Conservation (phyloP, 1,140 invertebrate species). For the Rhopalosiphum padi region DNA sequence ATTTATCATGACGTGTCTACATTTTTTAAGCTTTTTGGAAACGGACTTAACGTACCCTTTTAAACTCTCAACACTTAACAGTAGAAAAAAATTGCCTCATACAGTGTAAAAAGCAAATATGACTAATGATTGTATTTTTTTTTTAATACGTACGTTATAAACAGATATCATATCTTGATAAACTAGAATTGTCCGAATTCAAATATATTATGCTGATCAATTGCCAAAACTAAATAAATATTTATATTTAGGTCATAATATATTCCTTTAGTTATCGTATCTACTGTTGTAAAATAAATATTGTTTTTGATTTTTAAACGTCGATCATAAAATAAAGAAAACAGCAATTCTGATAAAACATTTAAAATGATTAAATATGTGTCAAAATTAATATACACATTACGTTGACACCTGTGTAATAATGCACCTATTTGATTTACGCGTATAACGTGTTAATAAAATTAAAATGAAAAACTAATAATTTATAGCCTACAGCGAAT, state of each 20-base stretch:
- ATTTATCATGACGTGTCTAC: neutral
- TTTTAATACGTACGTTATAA: neutral
- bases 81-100: neutral
- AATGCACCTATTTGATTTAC: neutral
- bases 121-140: neutral
- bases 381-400: neutral
- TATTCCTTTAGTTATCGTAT: neutral
- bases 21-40: neutral
- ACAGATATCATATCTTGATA: neutral
- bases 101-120: neutral
- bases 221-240: neutral
- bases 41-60: neutral
- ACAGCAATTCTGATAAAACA: neutral
- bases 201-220: neutral
- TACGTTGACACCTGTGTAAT: neutral
- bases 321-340: neutral
- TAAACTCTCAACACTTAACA: neutral
- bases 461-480: neutral
- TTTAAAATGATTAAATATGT: neutral
- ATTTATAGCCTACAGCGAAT: neutral
- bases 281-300: neutral
- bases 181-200: neutral
- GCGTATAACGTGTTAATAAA: neutral
- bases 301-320: neutral
- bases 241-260: neutral